Conservation (phyloP, 2,888 invertebrate species). For the Petrophora chlorosata region DNA sequence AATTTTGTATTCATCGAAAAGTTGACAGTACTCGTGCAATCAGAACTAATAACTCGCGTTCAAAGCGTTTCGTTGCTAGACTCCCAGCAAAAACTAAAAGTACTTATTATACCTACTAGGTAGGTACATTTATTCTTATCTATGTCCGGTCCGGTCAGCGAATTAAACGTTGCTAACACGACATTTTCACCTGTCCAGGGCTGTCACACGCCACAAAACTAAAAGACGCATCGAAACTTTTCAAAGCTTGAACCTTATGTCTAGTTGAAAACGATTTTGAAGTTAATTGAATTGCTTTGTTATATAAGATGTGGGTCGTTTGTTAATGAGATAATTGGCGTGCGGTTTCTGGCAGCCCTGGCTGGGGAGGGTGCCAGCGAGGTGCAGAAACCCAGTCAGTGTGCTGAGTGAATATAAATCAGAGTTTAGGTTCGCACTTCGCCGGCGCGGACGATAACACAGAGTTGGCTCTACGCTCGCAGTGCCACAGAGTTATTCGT, state of each 20-base stretch:
- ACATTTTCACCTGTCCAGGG: neutral
- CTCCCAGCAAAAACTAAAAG: too few species aligned
- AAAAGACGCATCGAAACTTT: too few species aligned
- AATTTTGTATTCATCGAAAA: too few species aligned
- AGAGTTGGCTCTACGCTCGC: constrained; percentile 2
- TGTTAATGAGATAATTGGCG: constrained; percentile 15
- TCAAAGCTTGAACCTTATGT: neutral
- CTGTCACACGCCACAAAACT: neutral
- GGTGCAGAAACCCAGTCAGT: constrained; percentile 46
- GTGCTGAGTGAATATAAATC: constrained; percentile 58
- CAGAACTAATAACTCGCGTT: too few species aligned
- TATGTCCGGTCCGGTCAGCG: too few species aligned
- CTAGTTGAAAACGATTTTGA: neutral
- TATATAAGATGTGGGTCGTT: constrained; percentile 3
- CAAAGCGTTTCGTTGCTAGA: too few species aligned
- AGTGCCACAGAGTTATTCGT: neutral
- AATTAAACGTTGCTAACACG: neutral
- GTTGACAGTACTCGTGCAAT: too few species aligned
- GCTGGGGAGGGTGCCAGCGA: constrained; percentile 29
- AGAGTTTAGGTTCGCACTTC: constrained; percentile 50
- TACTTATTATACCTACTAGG: too few species aligned
- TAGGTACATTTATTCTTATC: too few species aligned
- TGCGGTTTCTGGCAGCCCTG: constrained; percentile 41
- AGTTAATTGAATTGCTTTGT: neutral
- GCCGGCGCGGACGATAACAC: constrained; percentile 48